phyloP scores from a whole-genome alignment of 2,113 vertebrate genomes.

The Odocoileus virginianus region DNA sequence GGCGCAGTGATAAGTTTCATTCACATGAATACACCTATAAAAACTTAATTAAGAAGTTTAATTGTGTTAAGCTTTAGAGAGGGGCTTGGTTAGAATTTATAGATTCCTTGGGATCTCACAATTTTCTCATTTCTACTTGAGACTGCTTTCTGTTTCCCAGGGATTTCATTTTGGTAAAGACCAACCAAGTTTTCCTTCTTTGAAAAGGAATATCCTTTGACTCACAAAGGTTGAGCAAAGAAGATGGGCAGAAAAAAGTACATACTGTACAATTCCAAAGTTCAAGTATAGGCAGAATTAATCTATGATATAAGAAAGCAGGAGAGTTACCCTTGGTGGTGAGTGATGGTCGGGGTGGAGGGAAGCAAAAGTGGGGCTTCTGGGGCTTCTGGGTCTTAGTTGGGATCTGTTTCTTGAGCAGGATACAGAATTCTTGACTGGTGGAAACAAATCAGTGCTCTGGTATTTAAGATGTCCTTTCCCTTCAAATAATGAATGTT shows the following conservation, averaged over 20 bases:
- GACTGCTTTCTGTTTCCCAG: background rate
- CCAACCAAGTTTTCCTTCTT: background rate
- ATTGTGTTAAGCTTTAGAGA: constrained; percentile 28
- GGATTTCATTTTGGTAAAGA: background rate
- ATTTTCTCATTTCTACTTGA: background rate
- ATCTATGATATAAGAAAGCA: background rate
- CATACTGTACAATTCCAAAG: background rate
- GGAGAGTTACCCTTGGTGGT: background rate
- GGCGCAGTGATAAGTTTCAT: background rate
- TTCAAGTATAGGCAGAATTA: background rate
- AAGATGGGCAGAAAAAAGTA: background rate
- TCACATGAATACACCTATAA: background rate
- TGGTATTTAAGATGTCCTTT: constrained; percentile 29
- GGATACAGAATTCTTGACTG: background rate
- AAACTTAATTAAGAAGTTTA: background rate
- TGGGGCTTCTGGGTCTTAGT: background rate
- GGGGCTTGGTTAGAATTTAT: background rate
- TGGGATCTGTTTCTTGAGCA: background rate
- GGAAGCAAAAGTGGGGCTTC: background rate
- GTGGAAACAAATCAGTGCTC: background rate
- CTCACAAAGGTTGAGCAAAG: background rate
- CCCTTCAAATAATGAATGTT: constrained; percentile 6
- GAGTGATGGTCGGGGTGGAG: background rate
- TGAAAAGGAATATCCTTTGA: background rate
- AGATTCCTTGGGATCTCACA: background rate